Evolutionary conservation across 2,113 vertebrate genomes (phyloP), one percentile per base, ranked within the genome.

Genomic region (Cyprinodon variegatus): DNA sequence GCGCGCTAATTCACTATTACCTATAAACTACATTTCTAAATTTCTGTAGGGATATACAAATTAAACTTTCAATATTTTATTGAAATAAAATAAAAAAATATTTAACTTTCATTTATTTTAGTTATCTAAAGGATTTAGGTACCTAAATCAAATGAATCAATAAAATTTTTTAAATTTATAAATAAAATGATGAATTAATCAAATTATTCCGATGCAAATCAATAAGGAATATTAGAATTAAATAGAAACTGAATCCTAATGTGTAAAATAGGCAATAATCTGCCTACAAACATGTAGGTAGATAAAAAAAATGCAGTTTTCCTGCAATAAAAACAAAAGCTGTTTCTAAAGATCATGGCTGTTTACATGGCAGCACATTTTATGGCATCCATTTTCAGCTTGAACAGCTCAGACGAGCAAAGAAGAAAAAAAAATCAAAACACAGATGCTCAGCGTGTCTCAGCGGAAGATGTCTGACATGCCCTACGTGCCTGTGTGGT

Each of bases 391-490:
- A 39, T 57, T 74, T 64, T 69, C 17, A 71, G n/a, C 39, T 48
- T 17, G 11, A 15, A 40, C 62, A 39, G 37, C 11, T 57, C 72
- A 73, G 39, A 53, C 15, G 60, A 20, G 50, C 50, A 53, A 53
- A 53, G 13, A 46, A 48, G 4, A 48, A 15, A 48, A 50, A 50
- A 61, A 79, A 78, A 86, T 61, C 74, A 67, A 77, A 83, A 66
- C 41, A 75, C 70, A 41, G 72, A 76, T n/a, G 69, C 86, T 50
- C 77, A 86, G 85, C 83, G 85, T 86, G 89, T 87, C 88, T 90
- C 87, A 73, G 68, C 62, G 65, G 89, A 86, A 76, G 75, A 80
- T 87, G 90, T 90, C 85, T 86, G 90, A 91, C 90, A 88, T 88
- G 83, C 82, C 78, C 86, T 90, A 90, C 88, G 89, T 91, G 89